Base-by-base conservation (phyloP, 2,888 invertebrate genomes). In the Hypomecis punctinalis region DNA sequence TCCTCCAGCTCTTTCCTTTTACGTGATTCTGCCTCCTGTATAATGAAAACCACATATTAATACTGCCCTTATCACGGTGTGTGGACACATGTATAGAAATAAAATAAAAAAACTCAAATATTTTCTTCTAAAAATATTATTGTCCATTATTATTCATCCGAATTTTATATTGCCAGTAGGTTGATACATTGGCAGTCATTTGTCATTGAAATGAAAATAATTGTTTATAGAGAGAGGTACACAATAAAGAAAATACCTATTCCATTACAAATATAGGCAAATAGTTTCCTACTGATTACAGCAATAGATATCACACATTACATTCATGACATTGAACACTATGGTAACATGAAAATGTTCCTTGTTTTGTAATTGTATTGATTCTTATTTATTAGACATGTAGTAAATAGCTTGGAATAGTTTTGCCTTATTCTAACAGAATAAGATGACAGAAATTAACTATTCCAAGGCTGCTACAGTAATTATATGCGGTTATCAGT, bases 21-120 rank as follows among this genome's bases (percentile, higher is more conserved):
- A 94, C 96, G 96, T 92, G 96, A 96, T 94, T 99, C 99, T 95
- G 98, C 98, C 95, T 98, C 99, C 99, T 99, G 97, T 95, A 95
- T 95, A 93, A 94, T 90, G 92, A 91, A 93, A 89, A 80, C 71
- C 65, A 79, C 73, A 90, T 88, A 82, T 90, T 89, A 89, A 86
- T 78, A 81, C 76, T 69, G 76, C 75, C 73, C 73, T 68, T 74
- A 62, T 61, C 35, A 55, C 53, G 60, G 13, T 62, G 61, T 13
- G 67, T 46, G 67, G 55, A 67, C 67, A 67, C 68, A 72, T 53
- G 47, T 61, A 61, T 40, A 54, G 54, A 61, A 48, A 47, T 47
- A 51, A 23, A 48, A 52, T n/a, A 52, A 33, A 13, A 40, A 39
- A 52, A 36, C 9, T n/a, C 10, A 9, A 48, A 54, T 10, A 33